phyloP scores from a whole-genome alignment of 2,888 invertebrate genomes.

The Cheilosia variabilis region DNA sequence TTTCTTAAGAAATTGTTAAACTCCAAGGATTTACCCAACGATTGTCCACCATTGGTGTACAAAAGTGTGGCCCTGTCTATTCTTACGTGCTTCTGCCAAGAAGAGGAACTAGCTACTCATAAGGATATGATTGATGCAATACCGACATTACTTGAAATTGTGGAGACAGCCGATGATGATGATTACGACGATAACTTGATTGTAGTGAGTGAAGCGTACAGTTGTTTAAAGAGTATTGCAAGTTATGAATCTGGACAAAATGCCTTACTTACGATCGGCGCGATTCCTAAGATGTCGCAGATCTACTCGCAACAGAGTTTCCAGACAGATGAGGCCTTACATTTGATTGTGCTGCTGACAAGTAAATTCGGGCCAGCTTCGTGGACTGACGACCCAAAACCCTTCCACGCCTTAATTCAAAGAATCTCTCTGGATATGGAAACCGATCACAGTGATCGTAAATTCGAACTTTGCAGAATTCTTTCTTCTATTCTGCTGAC shows the following conservation, averaged over 20 bases:
- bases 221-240: slow-evolving; percentile 92
- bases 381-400: slow-evolving; percentile 91
- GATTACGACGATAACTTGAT: slow-evolving; percentile 94
- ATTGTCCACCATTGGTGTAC: slow-evolving; percentile 94
- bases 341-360: slow-evolving; percentile 90
- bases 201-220: slow-evolving; percentile 93
- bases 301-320: slow-evolving; percentile 95
- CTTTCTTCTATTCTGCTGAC: slow-evolving; percentile 90
- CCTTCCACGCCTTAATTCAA: slow-evolving; percentile 92
- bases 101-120: slow-evolving; percentile 91
- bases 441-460: slow-evolving; percentile 93
- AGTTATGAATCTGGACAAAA: slow-evolving; percentile 91
- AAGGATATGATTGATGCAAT: slow-evolving; percentile 93
- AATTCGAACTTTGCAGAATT: slow-evolving; percentile 94
- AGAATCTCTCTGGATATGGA: slow-evolving; percentile 94
- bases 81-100: slow-evolving; percentile 93
- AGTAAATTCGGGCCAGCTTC: slow-evolving; percentile 89
- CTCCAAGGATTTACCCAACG: slow-evolving; percentile 91
- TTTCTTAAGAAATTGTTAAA: slow-evolving; percentile 92
- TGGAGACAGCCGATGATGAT: slow-evolving; percentile 92
- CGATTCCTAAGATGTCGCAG: slow-evolving; percentile 92
- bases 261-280: slow-evolving; percentile 90
- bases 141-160: slow-evolving; percentile 92
- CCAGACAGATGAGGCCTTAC: slow-evolving; percentile 94
- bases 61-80: slow-evolving; percentile 95